Base-by-base conservation (phyloP, 2,888 invertebrate genomes). In the Cryptophagus acutangulus region DNA sequence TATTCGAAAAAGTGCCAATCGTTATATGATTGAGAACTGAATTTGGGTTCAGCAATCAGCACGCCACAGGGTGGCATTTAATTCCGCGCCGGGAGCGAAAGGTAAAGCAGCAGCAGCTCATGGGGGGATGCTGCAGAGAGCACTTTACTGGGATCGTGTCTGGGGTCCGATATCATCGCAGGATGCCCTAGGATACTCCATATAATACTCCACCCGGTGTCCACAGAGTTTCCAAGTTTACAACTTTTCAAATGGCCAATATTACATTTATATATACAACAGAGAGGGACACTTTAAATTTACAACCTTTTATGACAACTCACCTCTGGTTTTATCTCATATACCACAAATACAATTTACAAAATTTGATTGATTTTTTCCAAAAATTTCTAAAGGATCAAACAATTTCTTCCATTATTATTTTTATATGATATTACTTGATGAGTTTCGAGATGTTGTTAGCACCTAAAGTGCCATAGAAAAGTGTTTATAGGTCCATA, bases 101-200 rank as follows among this genome's bases (percentile, higher is more conserved):
- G 50, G 50, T 52, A 48, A 47, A 39, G 31, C n/a, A n/a, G n/a
- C n/a, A n/a, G n/a, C n/a, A n/a, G n/a, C n/a, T n/a, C n/a, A 33
- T 36, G 50, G 51, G 53, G 55, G 52, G 50, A 42, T 38, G 51
- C n/a, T n/a, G n/a, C n/a, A n/a, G n/a, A n/a, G 52, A 58, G 60
- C 61, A 62, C 62, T 61, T 61, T 59, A 59, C 49, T 51, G 43
- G 52, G 49, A 55, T 54, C 59, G 57, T 57, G 61, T 61, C 58
- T 59, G 55, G 59, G 57, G 58, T 59, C 58, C 61, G 61, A 60
- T 60, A 61, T 60, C 61, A 52, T 46, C 43, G 48, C n/a, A n/a
- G n/a, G 40, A 38, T 33, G 57, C 60, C 57, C 43, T 46, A 42
- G 60, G 60, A 51, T 51, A 52, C 41, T 42, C 41, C 38, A 20